Evolutionary conservation across 2,888 invertebrate species (phyloP), one percentile per base, ranked within the genome.

Genomic region (Siphlonurus alternatus): DNA sequence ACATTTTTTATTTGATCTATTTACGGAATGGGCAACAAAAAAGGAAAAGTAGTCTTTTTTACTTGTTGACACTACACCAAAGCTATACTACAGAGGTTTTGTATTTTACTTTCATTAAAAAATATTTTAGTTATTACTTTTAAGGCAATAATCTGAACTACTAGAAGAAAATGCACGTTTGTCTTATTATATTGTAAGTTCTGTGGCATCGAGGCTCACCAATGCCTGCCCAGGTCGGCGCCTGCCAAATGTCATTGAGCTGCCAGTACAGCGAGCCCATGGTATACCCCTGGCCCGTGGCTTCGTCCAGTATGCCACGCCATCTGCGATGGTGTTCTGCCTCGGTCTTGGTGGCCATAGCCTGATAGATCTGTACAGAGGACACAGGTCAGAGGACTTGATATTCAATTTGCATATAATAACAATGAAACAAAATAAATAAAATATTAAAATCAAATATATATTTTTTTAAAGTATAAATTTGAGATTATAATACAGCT

Each of bases 231-330:
- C 98, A 98, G 0, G 95, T 90, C 0, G 97, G 95, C 0, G 93
- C 96, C 70, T 92, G 89, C 98, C 98, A 98, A 38, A 97, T 89
- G 74, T 98, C 97, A 74, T 98, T 97, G 15, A 98, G 77, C 76
- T 99, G 98, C 98, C 98, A 99, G 75, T 95, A 99, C 63, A 99
- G 78, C 0, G 96, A 93, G 0, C 98, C 98, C 95, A 96, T 97
- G 0, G 96, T 98, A 66, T 78, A 73, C 2, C 88, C 88, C 70
- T 80, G 75, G 0, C 84, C 83, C n/a, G 73, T 66, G 22, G 71
- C 71, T 68, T 78, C 75, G 7, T 80, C 64, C 59, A 63, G 66
- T 54, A 70, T 72, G 63, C 78, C 79, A 67, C 74, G 75, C 68
- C 76, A 79, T 70, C 86, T 84, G 51, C 91, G 80, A 74, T 93